Percentiles rank a stretch among this genome's conserved stretches.
These are phyloP conservation scores for Nemapogon koenigi DNA, from an alignment of 2,888 invertebrate genomes.

Conservation along the genomic window DNA sequence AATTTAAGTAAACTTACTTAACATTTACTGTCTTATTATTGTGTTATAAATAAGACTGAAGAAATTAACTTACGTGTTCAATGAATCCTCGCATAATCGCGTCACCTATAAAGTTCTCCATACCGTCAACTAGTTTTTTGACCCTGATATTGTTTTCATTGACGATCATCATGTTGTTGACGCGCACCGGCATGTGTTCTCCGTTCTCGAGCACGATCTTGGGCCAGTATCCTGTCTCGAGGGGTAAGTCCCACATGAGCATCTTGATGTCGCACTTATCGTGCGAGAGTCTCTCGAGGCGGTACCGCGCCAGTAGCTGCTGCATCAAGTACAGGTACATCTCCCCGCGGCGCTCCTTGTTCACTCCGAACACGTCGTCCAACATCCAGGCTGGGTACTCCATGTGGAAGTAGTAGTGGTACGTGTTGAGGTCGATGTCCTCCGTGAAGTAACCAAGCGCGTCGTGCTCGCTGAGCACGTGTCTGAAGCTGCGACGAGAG, in stretches of 20 bases:
- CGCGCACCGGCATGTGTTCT: conserved; percentile 61
- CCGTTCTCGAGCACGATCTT: conserved; percentile 64
- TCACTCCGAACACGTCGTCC: conserved; percentile 52
- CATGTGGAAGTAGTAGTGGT: conserved; percentile 71
- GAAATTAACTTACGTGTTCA: conserved; percentile 34
- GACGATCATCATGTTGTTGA: conserved; percentile 33
- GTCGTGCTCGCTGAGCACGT: conserved; percentile 66
- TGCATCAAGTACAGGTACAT: conserved; percentile 66
- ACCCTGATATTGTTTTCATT: conserved; percentile 19
- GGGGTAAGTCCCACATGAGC: conserved; percentile 45
- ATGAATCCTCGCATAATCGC: conserved; percentile 43
- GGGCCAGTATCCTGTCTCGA: conserved; percentile 64
- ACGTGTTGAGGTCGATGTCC: conserved; percentile 78
- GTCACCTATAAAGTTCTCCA: conserved; percentile 60
- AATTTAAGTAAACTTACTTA: conserved; percentile 11
- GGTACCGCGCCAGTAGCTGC: conserved; percentile 68
- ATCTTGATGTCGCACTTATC: conserved; percentile 54
- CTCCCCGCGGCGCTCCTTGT: conserved; percentile 62
- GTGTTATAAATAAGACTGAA: neutral
- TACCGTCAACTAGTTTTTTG: conserved; percentile 29
- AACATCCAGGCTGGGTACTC: conserved; percentile 76
- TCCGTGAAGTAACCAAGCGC: conserved; percentile 75
- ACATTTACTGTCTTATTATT: neutral
- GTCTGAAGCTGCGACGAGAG: conserved; percentile 70
- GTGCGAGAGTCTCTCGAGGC: conserved; percentile 56